Evolutionary conservation across 2,888 invertebrate genomes (phyloP).

Genomic region (Trilocha varians): DNA sequence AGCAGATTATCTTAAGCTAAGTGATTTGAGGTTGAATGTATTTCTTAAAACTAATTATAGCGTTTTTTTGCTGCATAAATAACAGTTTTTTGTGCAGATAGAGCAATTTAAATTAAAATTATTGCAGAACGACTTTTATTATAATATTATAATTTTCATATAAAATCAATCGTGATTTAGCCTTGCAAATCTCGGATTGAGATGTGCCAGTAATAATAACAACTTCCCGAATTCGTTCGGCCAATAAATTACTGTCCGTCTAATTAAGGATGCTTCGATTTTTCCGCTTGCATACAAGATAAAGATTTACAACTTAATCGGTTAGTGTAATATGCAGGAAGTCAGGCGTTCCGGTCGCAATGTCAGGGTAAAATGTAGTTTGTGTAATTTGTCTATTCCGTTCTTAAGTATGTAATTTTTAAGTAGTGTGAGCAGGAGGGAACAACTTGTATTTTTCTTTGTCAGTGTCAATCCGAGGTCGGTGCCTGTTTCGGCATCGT

Average conservation of each 20-base stretch:
- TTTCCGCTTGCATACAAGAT: conserved; percentile 11
- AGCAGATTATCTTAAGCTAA: not conserved
- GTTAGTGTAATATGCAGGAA: conserved; percentile 39
- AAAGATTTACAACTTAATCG: conserved; percentile 15
- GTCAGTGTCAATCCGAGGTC: conserved; percentile 53
- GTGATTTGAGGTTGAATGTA: not conserved
- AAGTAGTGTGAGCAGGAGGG: not conserved
- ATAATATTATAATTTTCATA: too few species aligned
- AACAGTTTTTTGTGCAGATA: too few species aligned
- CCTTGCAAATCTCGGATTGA: not conserved
- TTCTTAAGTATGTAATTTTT: not conserved
- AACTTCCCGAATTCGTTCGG: conserved; percentile 14
- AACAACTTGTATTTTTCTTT: conserved; percentile 9
- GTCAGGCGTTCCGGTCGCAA: conserved; percentile 52
- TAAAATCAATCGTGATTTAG: not conserved
- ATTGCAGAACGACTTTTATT: too few species aligned
- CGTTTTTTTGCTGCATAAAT: too few species aligned
- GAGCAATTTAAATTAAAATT: too few species aligned
- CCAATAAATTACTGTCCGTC: conserved; percentile 8
- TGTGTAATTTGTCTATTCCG: not conserved
- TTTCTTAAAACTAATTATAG: too few species aligned
- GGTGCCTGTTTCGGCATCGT: conserved; percentile 25
- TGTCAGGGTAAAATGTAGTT: conserved; percentile 40
- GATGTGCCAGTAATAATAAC: conserved; percentile 5
- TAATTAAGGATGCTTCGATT: conserved; percentile 10